phyloP scores from a whole-genome alignment of 2,888 invertebrate genomes.

The Perizoma flavofasciatum region DNA sequence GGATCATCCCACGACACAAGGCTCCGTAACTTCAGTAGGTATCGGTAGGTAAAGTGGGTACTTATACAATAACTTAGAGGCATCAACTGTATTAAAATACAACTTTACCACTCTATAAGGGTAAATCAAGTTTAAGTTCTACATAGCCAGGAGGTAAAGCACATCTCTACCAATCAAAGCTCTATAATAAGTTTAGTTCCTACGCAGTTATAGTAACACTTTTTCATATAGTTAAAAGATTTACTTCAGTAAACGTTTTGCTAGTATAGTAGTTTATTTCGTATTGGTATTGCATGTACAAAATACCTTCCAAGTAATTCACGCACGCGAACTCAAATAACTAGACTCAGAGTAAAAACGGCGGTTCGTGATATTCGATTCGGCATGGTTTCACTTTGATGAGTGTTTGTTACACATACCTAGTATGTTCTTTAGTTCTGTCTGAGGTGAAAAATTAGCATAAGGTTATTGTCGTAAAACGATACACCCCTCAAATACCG shows the following conservation, averaged over 20 bases:
- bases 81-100: too few relatives aligned
- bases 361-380: constrained; percentile 72
- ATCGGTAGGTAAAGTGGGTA: too few relatives aligned
- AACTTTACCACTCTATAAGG: too few relatives aligned
- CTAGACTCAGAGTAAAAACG: constrained; percentile 62
- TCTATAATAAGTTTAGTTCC: neutral
- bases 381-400: constrained; percentile 79
- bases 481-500: too few relatives aligned
- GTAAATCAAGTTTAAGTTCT: too few relatives aligned
- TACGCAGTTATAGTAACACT: neutral
- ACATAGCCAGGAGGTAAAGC: too few relatives aligned
- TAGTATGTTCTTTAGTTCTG: neutral
- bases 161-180: neutral
- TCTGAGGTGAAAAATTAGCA: too few relatives aligned
- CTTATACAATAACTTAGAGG: too few relatives aligned
- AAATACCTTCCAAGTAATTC: constrained; percentile 49
- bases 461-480: too few relatives aligned
- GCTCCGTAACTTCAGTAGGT: too few relatives aligned
- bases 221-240: constrained; percentile 19
- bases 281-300: constrained; percentile 65
- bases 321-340: constrained; percentile 61
- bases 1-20: too few relatives aligned
- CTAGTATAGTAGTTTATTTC: constrained; percentile 40
- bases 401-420: constrained; percentile 42
- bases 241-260: constrained; percentile 34